Base-by-base conservation (phyloP, 2,113 vertebrate genomes). In the Takifugu bimaculatus region DNA sequence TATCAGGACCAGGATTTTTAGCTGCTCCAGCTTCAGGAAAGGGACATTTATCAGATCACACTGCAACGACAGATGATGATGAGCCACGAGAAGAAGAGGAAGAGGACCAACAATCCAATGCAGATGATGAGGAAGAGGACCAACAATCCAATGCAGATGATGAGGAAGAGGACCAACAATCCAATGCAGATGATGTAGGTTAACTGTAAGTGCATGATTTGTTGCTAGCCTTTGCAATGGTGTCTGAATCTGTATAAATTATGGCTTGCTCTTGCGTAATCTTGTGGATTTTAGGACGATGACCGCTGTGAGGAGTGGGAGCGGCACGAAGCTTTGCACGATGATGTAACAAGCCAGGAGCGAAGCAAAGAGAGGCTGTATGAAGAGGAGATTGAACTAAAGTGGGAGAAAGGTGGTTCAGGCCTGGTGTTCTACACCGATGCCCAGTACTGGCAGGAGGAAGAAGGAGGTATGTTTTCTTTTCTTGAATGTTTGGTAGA, bases 401-500 rank as follows among this genome's bases (percentile, higher is more conserved):
- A 98, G 83, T 98, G 96, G 97, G 97, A 99, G 86, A 99, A 99
- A 13, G 97, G 97, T 0, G 97, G 96, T 44, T 95, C 96, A 0
- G 97, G 97, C 57, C 89, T 98, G 9, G 97, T 99, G 5, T 99
- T 98, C 84, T 99, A 98, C 85, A 98, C 96, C 0, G 97, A 98
- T 0, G 95, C 97, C 14, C 97, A 99, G 70, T 95, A 93, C 81
- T 99, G 97, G 97, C 92, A 93, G 72, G 91, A 96, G 72, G 83
- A 96, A 53, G 92, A 96, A 3, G 95, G 94, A 91, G 97, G 97
- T 97, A 76, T 45, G 50, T 6, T 14, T 11, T 11, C 4, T 50
- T 63, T 53, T 26, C 9, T 20, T 28, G 7, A 28, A 13, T 2
- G 7, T 50, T 26, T 2, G 29, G 27, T 6, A 53, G 13, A 28